These are phyloP conservation scores for Poeciliopsis prolifica DNA, from an alignment of 2,113 vertebrate genomes.

Conservation along the genomic window DNA sequence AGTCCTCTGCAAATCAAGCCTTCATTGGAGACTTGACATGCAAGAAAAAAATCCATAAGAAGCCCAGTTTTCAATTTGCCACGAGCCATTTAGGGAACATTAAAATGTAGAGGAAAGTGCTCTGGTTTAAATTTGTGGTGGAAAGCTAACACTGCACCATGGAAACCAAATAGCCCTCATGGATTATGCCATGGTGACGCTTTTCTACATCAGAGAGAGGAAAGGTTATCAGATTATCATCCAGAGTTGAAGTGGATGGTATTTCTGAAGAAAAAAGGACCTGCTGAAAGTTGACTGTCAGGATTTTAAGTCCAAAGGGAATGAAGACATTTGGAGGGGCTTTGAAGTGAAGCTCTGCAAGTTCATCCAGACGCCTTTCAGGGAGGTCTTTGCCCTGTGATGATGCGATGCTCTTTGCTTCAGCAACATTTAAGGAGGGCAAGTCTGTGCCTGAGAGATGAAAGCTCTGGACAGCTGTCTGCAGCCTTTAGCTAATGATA, in stretches of 20 bases:
- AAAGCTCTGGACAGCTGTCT: constrained; percentile 19
- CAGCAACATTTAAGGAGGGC: constrained; percentile 23
- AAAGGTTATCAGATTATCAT: background rate
- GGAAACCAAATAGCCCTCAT: background rate
- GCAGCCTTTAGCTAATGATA: constrained; percentile 59
- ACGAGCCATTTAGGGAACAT: too few species aligned
- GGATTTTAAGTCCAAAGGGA: background rate
- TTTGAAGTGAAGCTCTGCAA: background rate
- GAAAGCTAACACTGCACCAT: too few species aligned
- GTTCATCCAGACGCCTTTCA: background rate
- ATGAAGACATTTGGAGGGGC: background rate
- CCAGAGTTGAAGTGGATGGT: background rate
- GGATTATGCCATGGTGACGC: background rate
- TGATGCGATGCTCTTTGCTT: background rate
- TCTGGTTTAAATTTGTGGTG: too few species aligned
- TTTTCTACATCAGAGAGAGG: background rate
- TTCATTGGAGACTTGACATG: too few species aligned
- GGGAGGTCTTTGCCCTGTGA: constrained; percentile 22
- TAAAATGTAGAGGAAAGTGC: too few species aligned
- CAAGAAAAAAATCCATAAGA: too few species aligned
- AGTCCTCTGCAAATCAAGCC: background rate
- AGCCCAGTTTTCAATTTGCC: too few species aligned
- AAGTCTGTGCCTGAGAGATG: constrained; percentile 28
- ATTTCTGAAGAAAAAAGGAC: background rate
- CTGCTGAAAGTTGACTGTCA: background rate